Conservation (phyloP, 2,113 vertebrate species). For the Neodon shergylaensis region DNA sequence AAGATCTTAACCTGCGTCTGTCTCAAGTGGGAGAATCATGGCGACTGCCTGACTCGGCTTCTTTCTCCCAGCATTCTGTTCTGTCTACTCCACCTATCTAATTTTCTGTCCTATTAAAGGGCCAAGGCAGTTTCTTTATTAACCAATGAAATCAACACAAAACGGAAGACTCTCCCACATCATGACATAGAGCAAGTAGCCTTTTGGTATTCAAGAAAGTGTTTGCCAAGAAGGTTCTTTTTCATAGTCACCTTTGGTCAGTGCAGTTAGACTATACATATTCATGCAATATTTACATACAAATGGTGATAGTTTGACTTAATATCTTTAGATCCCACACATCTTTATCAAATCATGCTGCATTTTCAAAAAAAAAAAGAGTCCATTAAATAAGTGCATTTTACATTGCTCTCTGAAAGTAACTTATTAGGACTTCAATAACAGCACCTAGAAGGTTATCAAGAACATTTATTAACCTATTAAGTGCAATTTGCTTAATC, state of each 20-base stretch:
- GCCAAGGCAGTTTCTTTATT: too few species aligned
- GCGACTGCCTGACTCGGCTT: too few species aligned
- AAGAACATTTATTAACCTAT: neutral
- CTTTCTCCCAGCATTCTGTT: too few species aligned
- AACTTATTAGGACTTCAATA: neutral
- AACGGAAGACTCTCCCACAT: too few species aligned
- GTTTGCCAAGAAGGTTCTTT: neutral
- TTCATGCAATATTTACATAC: neutral
- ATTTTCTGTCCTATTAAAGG: too few species aligned
- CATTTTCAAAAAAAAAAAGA: neutral
- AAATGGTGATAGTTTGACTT: neutral
- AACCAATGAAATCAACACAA: too few species aligned
- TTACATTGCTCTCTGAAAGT: conserved; percentile 15
- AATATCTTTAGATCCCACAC: neutral
- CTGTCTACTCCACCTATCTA: too few species aligned
- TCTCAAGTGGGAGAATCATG: too few species aligned
- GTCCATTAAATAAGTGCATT: neutral
- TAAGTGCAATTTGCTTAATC: neutral
- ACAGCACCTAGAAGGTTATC: neutral
- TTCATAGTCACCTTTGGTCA: neutral
- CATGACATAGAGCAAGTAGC: neutral
- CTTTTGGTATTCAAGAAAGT: conserved; percentile 57
- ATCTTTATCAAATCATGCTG: neutral
- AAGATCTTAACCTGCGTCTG: too few species aligned
- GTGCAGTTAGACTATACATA: neutral